Evolutionary conservation across 2,113 vertebrate genomes (phyloP).

Genomic region (Prunella fulvescens): DNA sequence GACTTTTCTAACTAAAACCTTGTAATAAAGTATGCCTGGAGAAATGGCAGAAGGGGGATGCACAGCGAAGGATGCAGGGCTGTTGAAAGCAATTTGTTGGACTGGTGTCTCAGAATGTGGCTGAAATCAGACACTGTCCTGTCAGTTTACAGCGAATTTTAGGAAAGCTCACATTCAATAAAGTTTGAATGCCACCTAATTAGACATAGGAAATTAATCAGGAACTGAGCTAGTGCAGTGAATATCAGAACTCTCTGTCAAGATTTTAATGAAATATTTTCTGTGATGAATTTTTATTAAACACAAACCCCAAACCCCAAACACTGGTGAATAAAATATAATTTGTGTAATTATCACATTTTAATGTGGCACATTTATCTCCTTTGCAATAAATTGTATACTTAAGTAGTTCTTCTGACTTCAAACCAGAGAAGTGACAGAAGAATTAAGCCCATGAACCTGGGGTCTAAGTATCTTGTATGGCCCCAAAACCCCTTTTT

Average conservation of each 20-base stretch:
- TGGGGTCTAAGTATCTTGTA: background rate
- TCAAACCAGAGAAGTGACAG: background rate
- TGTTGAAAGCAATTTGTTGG: background rate
- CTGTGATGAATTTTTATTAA: background rate
- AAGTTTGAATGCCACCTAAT: background rate
- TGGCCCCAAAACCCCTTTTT: background rate
- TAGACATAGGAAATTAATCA: background rate
- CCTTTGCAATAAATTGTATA: background rate
- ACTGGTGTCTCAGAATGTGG: background rate
- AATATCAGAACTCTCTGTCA: background rate
- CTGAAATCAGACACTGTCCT: background rate
- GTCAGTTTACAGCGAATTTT: background rate
- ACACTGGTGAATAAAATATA: background rate
- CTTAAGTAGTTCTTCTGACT: background rate
- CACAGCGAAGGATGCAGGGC: background rate
- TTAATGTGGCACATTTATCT: background rate
- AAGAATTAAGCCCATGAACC: background rate
- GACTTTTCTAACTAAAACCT: conserved; percentile 36
- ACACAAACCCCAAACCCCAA: background rate
- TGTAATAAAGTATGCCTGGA: conserved; percentile 1
- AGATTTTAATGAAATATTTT: conserved; percentile 14
- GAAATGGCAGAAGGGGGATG: background rate
- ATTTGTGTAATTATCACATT: background rate
- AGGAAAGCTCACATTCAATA: background rate
- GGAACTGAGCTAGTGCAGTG: background rate